Base-by-base conservation (phyloP, 2,797 vertebrate genomes). In the Sciurus vulgaris region DNA sequence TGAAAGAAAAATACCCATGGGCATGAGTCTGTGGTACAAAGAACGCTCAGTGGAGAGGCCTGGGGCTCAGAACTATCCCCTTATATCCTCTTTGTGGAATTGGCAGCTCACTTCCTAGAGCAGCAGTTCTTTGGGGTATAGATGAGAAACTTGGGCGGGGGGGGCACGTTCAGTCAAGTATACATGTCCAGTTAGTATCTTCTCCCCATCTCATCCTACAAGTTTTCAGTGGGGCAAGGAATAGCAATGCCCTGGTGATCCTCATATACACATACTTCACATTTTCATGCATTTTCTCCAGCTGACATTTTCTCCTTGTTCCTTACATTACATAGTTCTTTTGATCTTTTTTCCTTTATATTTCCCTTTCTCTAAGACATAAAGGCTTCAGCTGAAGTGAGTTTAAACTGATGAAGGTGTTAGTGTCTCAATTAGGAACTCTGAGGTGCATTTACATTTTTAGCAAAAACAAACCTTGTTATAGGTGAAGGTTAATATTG, bases 401-500 rank as follows among this genome's bases (percentile, higher is more conserved):
- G n/a, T 17, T 84, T 77, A 49, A 56, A 56, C 33, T 74, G n/a
- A 49, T 91, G 72, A 87, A 35, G 33, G 56, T 69, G 49, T 83
- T 95, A 72, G 54, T 56, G 49, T 78, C 56, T 86, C 51, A 51
- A 3, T 73, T 78, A 63, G 72, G 77, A 94, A 61, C 18, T 88
- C 33, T 3, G 6, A 33, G 61, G 14, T 87, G 24, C 17, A 4
- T 76, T 72, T 89, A 61, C 4, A 11, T 73, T 90, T 81, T 81
- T 93, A 85, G 33, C 70, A 83, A 65, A 91, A 89, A 56, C 79
- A 88, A 54, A 65, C 65, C 76, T 35, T 84, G 51, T 12, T 70
- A 33, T 70, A 78, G 67, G 35, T 89, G 44, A 79, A n/a, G n/a
- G 44, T 65, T 79, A 89, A 70, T 76, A 74, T 49, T 85, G 26